Evolutionary conservation across 2,797 vertebrate genomes (phyloP).

Genomic region (Intellagama lesueurii): DNA sequence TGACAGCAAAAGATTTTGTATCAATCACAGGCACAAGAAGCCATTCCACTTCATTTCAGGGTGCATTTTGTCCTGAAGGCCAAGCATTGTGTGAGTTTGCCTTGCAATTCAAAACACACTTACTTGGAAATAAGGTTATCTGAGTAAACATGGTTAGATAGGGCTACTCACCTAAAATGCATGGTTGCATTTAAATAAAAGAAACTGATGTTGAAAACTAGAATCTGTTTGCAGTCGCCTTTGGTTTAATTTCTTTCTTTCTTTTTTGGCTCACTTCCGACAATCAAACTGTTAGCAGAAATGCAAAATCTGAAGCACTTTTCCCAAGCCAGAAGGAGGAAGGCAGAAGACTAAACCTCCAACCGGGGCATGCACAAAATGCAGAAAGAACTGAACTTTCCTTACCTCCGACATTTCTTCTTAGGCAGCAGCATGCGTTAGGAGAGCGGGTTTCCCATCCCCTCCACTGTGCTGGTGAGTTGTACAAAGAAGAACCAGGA

Average conservation of each 20-base stretch:
- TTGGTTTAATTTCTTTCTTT: not conserved
- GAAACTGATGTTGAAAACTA: slow-evolving; percentile 28
- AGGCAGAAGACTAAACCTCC: not conserved
- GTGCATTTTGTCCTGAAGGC: slow-evolving; percentile 48
- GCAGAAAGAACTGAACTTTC: slow-evolving; percentile 70
- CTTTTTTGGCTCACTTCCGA: not conserved
- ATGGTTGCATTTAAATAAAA: slow-evolving; percentile 21
- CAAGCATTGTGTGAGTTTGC: slow-evolving; percentile 41
- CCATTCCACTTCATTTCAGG: slow-evolving; percentile 56
- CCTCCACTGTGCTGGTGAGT: slow-evolving; percentile 77
- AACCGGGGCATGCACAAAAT: slow-evolving; percentile 7
- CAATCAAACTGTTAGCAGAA: not conserved
- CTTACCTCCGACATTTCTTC: slow-evolving; percentile 92
- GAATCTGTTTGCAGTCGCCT: slow-evolving; percentile 15
- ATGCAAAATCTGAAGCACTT: not conserved
- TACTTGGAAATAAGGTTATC: not conserved
- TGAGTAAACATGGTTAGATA: not conserved
- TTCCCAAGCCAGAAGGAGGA: not conserved
- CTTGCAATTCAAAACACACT: not conserved
- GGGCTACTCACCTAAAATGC: slow-evolving; percentile 13
- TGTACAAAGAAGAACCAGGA: slow-evolving; percentile 84
- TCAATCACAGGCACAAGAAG: slow-evolving; percentile 62
- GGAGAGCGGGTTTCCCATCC: slow-evolving; percentile 90
- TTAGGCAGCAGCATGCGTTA: slow-evolving; percentile 83
- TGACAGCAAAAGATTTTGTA: slow-evolving; percentile 52